Conservation (phyloP, 2,113 vertebrate species). For the Alaudala cheleensis region DNA sequence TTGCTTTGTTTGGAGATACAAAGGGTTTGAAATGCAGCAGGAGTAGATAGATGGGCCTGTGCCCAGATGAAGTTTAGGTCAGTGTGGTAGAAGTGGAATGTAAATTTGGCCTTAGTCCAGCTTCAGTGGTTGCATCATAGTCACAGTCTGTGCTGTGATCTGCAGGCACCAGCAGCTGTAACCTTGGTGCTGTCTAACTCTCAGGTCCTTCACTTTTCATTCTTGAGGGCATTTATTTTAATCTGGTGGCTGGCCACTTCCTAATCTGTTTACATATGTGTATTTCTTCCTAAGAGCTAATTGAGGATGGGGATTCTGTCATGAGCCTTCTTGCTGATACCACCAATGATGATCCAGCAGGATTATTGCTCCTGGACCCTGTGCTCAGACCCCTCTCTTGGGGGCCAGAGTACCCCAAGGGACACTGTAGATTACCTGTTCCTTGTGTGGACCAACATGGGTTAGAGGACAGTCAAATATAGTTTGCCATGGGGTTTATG, state of each 20-base stretch:
- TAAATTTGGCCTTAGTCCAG: constrained; percentile 6
- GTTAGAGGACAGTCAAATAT: background rate
- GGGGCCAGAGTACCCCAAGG: background rate
- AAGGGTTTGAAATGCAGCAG: background rate
- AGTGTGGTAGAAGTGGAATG: constrained; percentile 8
- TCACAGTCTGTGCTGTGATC: background rate
- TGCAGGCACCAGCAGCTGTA: background rate
- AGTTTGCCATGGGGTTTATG: accelerated
- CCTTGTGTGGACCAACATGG: background rate
- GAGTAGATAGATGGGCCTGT: background rate
- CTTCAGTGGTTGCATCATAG: background rate
- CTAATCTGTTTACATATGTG: background rate
- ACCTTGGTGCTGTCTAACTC: background rate
- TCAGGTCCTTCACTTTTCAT: background rate
- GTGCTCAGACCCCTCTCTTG: background rate
- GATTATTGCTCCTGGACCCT: background rate
- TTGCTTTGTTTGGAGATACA: background rate
- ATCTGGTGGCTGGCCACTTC: background rate
- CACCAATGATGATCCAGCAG: background rate
- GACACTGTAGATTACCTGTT: background rate
- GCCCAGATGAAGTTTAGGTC: background rate
- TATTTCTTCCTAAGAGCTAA: background rate
- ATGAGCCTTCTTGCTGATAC: background rate
- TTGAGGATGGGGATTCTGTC: background rate
- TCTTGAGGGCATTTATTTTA: background rate